A percentile compares a stretch with the other conserved stretches of the same genome.
These are phyloP conservation scores for Oreohelix idahoensis DNA, from an alignment of 1,140 invertebrate genomes.

Conservation along the genomic window DNA sequence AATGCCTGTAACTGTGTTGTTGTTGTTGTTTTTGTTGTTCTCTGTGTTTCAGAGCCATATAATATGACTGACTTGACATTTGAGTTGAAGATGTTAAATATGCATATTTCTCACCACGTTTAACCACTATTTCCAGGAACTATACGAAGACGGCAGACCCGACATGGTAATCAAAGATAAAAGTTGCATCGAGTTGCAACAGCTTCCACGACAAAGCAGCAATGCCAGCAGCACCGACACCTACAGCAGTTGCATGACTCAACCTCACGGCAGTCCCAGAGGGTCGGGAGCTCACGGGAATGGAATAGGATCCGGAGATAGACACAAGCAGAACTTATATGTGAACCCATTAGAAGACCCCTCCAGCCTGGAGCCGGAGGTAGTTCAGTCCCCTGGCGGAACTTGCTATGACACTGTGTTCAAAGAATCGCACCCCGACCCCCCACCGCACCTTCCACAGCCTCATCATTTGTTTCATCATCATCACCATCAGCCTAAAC, in stretches of 20 bases:
- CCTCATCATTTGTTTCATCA: slow-evolving; percentile 43
- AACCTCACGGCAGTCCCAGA: slow-evolving; percentile 77
- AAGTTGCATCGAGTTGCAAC: slow-evolving; percentile 83
- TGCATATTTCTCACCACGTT: background rate
- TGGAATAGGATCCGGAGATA: slow-evolving; percentile 18
- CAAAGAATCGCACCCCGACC: slow-evolving; percentile 40
- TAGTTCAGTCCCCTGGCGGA: slow-evolving; percentile 35
- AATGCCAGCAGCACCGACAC: slow-evolving; percentile 84
- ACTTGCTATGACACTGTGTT: slow-evolving; percentile 37
- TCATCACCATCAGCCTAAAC: slow-evolving; percentile 19
- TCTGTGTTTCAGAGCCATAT: too few relatives aligned
- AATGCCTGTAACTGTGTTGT: too few relatives aligned
- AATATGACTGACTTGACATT: too few relatives aligned
- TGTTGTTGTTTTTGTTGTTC: too few relatives aligned
- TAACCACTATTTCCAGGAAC: slow-evolving; percentile 25
- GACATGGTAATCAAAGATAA: slow-evolving; percentile 37
- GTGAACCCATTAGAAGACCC: slow-evolving; percentile 86
- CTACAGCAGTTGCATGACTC: slow-evolving; percentile 95
- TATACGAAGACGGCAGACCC: background rate
- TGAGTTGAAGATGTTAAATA: too few relatives aligned
- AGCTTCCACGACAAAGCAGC: slow-evolving; percentile 74
- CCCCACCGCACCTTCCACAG: slow-evolving; percentile 35
- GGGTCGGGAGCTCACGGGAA: slow-evolving; percentile 43
- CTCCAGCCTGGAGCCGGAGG: slow-evolving; percentile 64
- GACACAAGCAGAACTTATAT: slow-evolving; percentile 83